Evolutionary conservation across 2,113 vertebrate genomes (phyloP), one percentile per base, ranked within the genome.

Genomic region (Coracopsis vasa): DNA sequence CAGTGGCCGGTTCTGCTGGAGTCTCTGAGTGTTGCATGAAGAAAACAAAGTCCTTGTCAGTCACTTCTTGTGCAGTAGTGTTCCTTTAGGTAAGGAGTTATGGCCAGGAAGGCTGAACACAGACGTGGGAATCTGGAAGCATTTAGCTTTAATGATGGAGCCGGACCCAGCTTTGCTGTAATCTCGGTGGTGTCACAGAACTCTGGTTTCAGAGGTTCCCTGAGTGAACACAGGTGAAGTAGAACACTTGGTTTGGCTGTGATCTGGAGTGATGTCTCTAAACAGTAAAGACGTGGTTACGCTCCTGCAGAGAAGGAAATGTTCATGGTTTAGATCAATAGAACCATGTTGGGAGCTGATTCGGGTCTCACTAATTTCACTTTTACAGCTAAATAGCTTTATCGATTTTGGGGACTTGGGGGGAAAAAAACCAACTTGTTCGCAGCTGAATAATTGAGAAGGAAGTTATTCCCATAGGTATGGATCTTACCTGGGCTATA

Each of bases 11-110:
- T 47, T 44, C 37, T 64, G 58, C 61, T 51, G n/a, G 23, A 29
- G 27, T 13, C 54, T 77, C 15, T 13, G 3, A 5, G 37, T 19
- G n/a, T 14, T 41, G 25, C 14, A 20, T 39, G 14, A 44, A 67
- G 67, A 56, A 29, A 62, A 24, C 9, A n/a, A 37, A 61, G 3
- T 11, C 27, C 1, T 48, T 8, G 39, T 3, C 27, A 50, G 39
- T 37, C 64, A 9, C 0, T n/a, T 39, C 20, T 24, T 16, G 44
- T 16, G 28, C 41, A 11, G 1, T 4, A 29, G 13, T 15, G 18
- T 14, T 27, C 21, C 27, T 31, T n/a, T 11, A 15, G 51, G 3
- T 4, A 35, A 17, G 66, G 80, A 37, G 11, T 23, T 66, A 0
- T 5, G 65, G 17, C 45, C 45, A 31, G 65, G 39, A 35, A 21